phyloP scores from a whole-genome alignment of 2,797 vertebrate species.

The Sarcoramphus papa region DNA sequence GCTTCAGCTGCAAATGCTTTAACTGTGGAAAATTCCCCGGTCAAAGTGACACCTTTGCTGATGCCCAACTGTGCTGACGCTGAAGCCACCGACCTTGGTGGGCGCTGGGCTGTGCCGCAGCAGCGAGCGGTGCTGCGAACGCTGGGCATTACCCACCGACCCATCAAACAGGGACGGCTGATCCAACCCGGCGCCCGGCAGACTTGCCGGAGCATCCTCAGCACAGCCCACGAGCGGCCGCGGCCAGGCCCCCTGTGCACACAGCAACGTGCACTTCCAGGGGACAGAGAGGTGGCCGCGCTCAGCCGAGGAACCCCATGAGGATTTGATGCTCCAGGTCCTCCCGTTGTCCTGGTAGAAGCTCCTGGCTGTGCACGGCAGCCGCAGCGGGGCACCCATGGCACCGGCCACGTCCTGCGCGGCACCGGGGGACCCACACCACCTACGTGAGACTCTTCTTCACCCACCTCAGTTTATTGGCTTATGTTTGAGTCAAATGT shows the following conservation, averaged over 20 bases:
- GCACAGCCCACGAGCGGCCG: neutral
- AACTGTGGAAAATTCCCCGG: rapidly evolving
- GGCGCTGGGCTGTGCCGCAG: neutral
- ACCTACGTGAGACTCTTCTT: neutral
- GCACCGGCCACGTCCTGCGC: rapidly evolving
- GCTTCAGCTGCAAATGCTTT: neutral
- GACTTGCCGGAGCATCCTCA: neutral
- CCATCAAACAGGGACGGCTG: rapidly evolving
- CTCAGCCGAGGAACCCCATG: neutral
- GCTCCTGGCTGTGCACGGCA: neutral
- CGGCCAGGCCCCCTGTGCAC: neutral
- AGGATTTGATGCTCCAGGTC: neutral
- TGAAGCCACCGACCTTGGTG: rapidly evolving
- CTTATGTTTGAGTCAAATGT: neutral
- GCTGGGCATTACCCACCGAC: neutral
- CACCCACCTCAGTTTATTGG: neutral
- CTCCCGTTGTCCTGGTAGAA: neutral
- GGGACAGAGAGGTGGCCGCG: rapidly evolving
- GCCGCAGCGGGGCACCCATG: neutral
- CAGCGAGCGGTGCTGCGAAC: rapidly evolving
- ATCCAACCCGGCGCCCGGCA: rapidly evolving
- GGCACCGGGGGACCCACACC: neutral
- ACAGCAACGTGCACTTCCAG: rapidly evolving
- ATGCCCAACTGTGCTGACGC: rapidly evolving
- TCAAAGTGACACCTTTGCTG: rapidly evolving